Evolutionary conservation across 1,140 invertebrate genomes (phyloP), one percentile per base, ranked within the genome.

Genomic region (Ptiloglossa arizonensis): DNA sequence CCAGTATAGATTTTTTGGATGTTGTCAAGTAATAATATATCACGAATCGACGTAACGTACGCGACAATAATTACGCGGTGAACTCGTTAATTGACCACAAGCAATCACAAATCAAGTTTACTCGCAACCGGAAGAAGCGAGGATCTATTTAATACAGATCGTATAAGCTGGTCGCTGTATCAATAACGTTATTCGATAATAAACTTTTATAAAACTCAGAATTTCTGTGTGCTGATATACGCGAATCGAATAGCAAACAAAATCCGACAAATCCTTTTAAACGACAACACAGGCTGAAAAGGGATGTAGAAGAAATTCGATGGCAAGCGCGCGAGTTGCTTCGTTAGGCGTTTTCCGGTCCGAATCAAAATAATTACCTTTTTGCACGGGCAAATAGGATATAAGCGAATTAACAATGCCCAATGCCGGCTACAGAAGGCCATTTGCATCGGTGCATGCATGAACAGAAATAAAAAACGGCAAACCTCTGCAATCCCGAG

Each of bases 351-450:
- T 63, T 83, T 81, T 75, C 66, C 79, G 63, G 60, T 73, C 77
- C 79, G 75, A 87, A 82, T 82, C 81, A 86, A 87, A 87, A 86
- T 88, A 86, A 87, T 88, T 86, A 84, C 85, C 68, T 59, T 82
- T 81, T 81, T 63, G 80, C 57, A 35, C 69, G 22, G 56, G 19
- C 76, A 50, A 83, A 80, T 71, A 50, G 72, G 38, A 74, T 68
- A 66, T 80, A 83, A 83, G 71, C 76, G 80, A 80, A 86, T 86
- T 83, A 86, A 78, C 80, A 60, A 69, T 62, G 29, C 32, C 44
- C n/a, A n/a, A n/a, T n/a, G n/a, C n/a, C 24, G 24, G n/a, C 8
- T 68, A 32, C 72, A 38, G 72, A 56, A 50, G 48, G 13, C 59
- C 66, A 75, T 74, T 62, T 60, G 50, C 82, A 72, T 78, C 69